These are phyloP conservation scores for Dermatophagoides farinae DNA, from an alignment of 1,140 invertebrate species.

Conservation along the genomic window DNA sequence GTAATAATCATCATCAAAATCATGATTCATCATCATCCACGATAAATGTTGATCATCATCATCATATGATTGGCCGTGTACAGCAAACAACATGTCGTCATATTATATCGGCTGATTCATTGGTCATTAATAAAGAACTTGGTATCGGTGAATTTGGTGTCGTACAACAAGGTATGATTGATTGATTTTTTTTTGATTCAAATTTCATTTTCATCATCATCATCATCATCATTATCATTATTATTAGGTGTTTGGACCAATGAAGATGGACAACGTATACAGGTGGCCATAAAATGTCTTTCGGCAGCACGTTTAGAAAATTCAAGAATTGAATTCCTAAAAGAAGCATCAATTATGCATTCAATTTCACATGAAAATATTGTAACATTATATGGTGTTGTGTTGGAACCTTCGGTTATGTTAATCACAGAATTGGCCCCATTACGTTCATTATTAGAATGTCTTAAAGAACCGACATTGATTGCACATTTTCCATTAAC, in stretches of 20 bases:
- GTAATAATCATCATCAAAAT: too few relatives aligned
- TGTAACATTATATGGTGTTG: conserved; percentile 86
- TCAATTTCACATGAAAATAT: conserved; percentile 90
- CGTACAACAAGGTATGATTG: conserved; percentile 62
- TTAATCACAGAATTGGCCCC: conserved; percentile 89
- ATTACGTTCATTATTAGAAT: conserved; percentile 76
- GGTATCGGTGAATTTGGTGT: conserved; percentile 92
- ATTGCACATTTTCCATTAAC: conserved; percentile 67
- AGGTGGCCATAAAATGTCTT: conserved; percentile 93
- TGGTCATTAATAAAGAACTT: conserved; percentile 79
- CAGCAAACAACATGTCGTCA: conserved; percentile 38
- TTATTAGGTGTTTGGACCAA: conserved; percentile 64
- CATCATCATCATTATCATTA: background rate
- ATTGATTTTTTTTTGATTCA: background rate
- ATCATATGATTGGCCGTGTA: too few relatives aligned
- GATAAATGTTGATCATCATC: background rate
- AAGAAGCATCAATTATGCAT: conserved; percentile 96
- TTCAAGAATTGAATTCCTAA: conserved; percentile 86
- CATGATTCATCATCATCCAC: background rate
- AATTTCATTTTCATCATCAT: background rate
- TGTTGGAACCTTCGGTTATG: conserved; percentile 81
- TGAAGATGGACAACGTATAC: conserved; percentile 62
- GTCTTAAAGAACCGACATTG: conserved; percentile 73
- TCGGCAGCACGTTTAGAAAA: conserved; percentile 80
- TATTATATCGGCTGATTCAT: conserved; percentile 80